A percentile compares a stretch with the other conserved stretches of the same genome.
Conservation (phyloP, 2,797 vertebrate species). For the Sphaeramia orbicularis region DNA sequence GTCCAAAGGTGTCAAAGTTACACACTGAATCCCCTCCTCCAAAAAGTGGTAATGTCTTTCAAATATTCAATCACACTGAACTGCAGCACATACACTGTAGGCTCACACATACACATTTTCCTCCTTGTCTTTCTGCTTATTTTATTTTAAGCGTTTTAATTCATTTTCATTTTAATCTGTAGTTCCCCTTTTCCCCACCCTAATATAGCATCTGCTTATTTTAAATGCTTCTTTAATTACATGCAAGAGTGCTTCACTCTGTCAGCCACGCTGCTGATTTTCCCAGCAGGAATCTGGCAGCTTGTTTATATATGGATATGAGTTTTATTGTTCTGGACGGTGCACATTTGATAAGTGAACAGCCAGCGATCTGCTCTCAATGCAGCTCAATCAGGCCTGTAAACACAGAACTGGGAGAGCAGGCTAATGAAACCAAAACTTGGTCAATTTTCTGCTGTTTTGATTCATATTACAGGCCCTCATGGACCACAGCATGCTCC, state of each 20-base stretch:
- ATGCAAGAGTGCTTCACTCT: slow-evolving; percentile 39
- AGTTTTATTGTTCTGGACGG: slow-evolving; percentile 67
- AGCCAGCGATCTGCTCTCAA: slow-evolving; percentile 55
- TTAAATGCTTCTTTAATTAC: slow-evolving; percentile 62
- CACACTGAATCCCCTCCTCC: slow-evolving; percentile 22
- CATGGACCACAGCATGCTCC: slow-evolving; percentile 34
- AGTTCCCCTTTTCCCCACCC: slow-evolving; percentile 8
- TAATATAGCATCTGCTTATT: slow-evolving; percentile 41
- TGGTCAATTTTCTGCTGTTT: slow-evolving; percentile 46
- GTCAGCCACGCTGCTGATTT: slow-evolving; percentile 25
- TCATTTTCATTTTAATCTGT: slow-evolving; percentile 30
- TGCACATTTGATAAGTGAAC: slow-evolving; percentile 56
- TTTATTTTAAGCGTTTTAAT: slow-evolving; percentile 32
- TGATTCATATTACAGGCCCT: slow-evolving; percentile 54
- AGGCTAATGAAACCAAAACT: slow-evolving; percentile 59
- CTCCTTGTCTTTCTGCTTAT: slow-evolving; percentile 7
- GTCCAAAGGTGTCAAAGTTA: slow-evolving; percentile 58
- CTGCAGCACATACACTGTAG: background rate
- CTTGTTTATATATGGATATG: slow-evolving; percentile 61
- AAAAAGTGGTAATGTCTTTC: slow-evolving; percentile 15
- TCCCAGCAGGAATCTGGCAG: slow-evolving; percentile 44
- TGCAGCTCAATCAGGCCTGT: slow-evolving; percentile 50
- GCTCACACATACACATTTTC: background rate
- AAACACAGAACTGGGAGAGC: slow-evolving; percentile 37
- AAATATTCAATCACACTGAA: slow-evolving; percentile 11